A percentile compares a stretch with the other conserved stretches of the same genome.
These are phyloP conservation scores for Crotalus helleri DNA, from an alignment of 2,113 vertebrate species.

Conservation along the genomic window DNA sequence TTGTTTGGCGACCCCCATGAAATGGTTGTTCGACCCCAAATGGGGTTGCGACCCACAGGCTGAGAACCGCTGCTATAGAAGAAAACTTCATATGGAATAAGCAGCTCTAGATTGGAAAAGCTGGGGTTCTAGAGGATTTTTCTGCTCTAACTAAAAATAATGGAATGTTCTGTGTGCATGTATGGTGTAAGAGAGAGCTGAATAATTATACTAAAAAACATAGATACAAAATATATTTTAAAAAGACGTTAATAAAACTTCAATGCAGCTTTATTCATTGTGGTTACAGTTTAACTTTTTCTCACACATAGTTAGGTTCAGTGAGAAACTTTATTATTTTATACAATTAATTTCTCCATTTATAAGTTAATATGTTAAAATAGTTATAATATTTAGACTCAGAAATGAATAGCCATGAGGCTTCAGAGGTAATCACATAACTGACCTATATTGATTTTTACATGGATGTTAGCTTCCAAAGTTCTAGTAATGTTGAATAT, in stretches of 20 bases:
- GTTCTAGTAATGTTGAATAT: neutral
- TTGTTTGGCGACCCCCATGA: too few species aligned
- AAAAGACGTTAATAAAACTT: neutral
- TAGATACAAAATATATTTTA: neutral
- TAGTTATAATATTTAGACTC: neutral
- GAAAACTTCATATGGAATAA: neutral
- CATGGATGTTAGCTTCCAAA: neutral
- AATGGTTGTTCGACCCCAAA: too few species aligned
- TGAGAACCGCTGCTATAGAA: neutral
- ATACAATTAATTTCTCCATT: neutral
- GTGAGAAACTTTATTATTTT: neutral
- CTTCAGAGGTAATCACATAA: neutral
- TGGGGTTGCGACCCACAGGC: too few species aligned
- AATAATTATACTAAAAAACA: neutral
- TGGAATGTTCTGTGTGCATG: neutral
- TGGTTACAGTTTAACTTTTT: neutral
- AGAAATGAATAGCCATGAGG: conserved; percentile 1
- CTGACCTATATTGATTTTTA: neutral
- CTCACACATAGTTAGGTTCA: neutral
- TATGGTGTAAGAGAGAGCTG: neutral
- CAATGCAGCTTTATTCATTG: neutral
- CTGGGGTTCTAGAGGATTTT: neutral
- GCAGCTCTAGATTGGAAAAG: neutral
- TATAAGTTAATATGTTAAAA: neutral
- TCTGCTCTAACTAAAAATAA: neutral